Evolutionary conservation across 2,797 vertebrate genomes (phyloP), one percentile per base, ranked within the genome.

Genomic region (Phalloptychus januarius): DNA sequence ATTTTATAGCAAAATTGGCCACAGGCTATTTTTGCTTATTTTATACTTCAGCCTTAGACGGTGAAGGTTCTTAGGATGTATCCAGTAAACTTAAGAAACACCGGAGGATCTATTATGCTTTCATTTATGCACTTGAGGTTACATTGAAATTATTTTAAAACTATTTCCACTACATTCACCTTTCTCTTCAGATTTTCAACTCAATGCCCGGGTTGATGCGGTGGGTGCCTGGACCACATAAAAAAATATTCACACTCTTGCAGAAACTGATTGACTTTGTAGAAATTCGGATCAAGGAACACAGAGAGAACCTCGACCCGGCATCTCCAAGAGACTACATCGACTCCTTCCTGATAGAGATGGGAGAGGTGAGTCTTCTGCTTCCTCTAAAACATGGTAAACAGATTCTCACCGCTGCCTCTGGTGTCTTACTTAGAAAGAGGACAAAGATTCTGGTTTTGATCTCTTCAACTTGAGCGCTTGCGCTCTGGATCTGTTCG

Each of bases 401-500:
- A 3, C 56, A 76, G 31, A 48, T 36, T 20, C 0, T 13, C 1
- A 5, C 2, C 25, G 40, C 44, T 79, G 4, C 15, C 0, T 77
- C 10, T 54, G 80, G 2, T 85, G 7, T 85, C 36, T 8, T 70
- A 54, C 0, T 84, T 75, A 91, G 86, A 88, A 86, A 11, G 79
- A 90, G 33, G 76, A 93, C 65, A 77, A 85, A 7, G 83, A 94
- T 2, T 91, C 80, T 0, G 94, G 94, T 70, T 97, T 97, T 89
- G 87, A 84, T 40, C 7, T 92, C 0, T 65, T 45, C 0, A 97
- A 94, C 83, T 86, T 96, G 83, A 79, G 69, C 3, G 0, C 90
- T 15, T 95, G 96, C 50, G 11, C 91, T 0, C 0, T 74, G 36
- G 96, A 97, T 74, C 89, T 97, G 50, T 96, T 97, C 82, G 0